Conservation (phyloP, 1,140 invertebrate genomes). For the Megalonaias nervosa region DNA sequence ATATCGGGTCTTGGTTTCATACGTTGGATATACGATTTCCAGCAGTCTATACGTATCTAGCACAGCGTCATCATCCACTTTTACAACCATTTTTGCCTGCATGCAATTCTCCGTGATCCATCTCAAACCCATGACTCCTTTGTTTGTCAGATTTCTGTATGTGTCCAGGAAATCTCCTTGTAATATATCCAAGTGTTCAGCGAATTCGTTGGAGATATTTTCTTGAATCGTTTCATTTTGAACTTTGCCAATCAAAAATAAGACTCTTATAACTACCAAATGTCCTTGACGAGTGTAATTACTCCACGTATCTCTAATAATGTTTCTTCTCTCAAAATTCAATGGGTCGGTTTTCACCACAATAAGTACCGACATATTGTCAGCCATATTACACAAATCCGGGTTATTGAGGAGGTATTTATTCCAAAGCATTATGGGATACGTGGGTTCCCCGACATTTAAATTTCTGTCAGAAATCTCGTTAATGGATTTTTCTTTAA, state of each 20-base stretch:
- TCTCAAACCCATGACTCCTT: conserved; percentile 85
- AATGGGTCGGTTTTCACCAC: conserved; percentile 57
- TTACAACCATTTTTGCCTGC: conserved; percentile 74
- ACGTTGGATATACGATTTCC: conserved; percentile 10
- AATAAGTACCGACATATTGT: conserved; percentile 50
- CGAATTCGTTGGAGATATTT: conserved; percentile 45
- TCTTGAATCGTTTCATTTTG: conserved; percentile 51
- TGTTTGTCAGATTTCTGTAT: conserved; percentile 65
- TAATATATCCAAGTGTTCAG: conserved; percentile 56
- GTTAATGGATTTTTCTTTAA: too few relatives aligned
- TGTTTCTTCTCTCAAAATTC: conserved; percentile 48
- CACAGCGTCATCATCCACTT: conserved; percentile 65
- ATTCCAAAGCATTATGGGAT: too few relatives aligned
- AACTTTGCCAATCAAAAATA: conserved; percentile 82
- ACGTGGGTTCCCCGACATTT: too few relatives aligned
- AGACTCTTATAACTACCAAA: conserved; percentile 45
- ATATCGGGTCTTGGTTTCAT: conserved; percentile 11
- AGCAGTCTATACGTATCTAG: conserved; percentile 34
- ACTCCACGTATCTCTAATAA: conserved; percentile 66
- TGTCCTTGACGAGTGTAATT: conserved; percentile 45
- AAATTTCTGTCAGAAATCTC: too few relatives aligned
- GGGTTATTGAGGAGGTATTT: conserved; percentile 49
- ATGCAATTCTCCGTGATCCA: conserved; percentile 81
- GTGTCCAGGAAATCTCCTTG: conserved; percentile 65
- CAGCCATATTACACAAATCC: conserved; percentile 39